Evolutionary conservation across 2,888 invertebrate species (phyloP), one percentile per base, ranked within the genome.

Genomic region (Dendrolimus houi): DNA sequence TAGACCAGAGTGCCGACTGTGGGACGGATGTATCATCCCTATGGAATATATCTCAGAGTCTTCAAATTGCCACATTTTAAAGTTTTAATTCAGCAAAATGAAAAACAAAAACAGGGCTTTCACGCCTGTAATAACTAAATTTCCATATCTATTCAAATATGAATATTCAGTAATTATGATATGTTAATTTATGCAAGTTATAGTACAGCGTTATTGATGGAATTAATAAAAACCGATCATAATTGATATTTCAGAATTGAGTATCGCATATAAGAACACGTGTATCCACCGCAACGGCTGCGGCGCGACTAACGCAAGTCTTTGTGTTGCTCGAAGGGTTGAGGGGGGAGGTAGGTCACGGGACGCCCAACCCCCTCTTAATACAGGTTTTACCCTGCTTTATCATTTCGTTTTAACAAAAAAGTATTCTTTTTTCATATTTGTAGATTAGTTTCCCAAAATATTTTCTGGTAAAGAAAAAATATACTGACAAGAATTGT

Each of bases 11-110:
- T 95, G 94, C 78, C 92, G 89, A 80, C 93, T 93, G 80, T 92
- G 91, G 55, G 93, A 93, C 53, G 93, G 93, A 71, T 93, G 93
- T 66, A 86, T 94, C 96, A 96, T 96, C 81, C 96, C 96, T 82
- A 96, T 96, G 72, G 96, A 95, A 84, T 94, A 96, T 82, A 96
- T 96, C 92, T 96, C 96, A 63, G 93, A 92, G 68, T 93, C 93
- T 71, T 93, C 94, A 64, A 93, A 92, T 76, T 93, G 92, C 94
- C 94, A 95, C 93, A 94, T 93, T 68, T 67, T 79, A 6, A 7
- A 47, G 53, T 10, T 47, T 6, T 47, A 47, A 47, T 47, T 47
- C 8, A 47, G 47, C 47, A 47, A 47, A 12, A 47, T 47, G 47
- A 10, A 10, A 47, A 47, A 47, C 47, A 47, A 47, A 47, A 10